A percentile compares a stretch with the other conserved stretches of the same genome.
phyloP scores from a whole-genome alignment of 2,888 invertebrate genomes.

The Rambutsinella grinnellia region DNA sequence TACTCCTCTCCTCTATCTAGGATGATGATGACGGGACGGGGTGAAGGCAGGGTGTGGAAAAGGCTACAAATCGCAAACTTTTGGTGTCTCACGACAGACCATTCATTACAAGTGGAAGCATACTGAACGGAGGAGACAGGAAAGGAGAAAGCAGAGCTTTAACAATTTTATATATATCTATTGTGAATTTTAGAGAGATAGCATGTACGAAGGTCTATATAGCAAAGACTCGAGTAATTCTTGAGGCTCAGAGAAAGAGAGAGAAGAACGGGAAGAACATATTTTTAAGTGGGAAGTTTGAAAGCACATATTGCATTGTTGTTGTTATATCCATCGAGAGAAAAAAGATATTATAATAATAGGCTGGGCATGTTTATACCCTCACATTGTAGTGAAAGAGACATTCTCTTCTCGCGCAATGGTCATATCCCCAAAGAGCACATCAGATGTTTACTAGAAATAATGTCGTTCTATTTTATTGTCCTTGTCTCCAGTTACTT shows the following conservation, averaged over 20 bases:
- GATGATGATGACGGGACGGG: constrained; percentile 17
- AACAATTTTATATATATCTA: too few species aligned
- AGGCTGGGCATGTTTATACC: not conserved
- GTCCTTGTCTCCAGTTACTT: constrained; percentile 53
- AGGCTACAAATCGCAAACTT: constrained; percentile 61
- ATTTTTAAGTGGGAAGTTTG: not conserved
- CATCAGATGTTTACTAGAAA: constrained; percentile 60
- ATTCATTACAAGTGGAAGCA: constrained; percentile 60
- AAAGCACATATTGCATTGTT: not conserved
- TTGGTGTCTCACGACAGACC: constrained; percentile 53
- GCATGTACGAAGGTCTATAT: too few species aligned
- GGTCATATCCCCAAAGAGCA: constrained; percentile 54
- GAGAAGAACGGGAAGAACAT: not conserved
- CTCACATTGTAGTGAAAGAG: not conserved
- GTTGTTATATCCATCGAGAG: not conserved
- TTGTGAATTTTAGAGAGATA: too few species aligned
- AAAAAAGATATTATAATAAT: not conserved
- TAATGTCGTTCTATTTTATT: constrained; percentile 61
- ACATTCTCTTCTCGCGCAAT: not conserved
- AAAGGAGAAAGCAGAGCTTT: not conserved
- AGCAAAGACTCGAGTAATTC: too few species aligned
- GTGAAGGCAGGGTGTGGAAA: constrained; percentile 54
- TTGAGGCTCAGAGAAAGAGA: not conserved
- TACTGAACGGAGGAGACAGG: constrained; percentile 5
- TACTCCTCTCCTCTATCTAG: constrained; percentile 1